A percentile compares a stretch with the other conserved stretches of the same genome.
phyloP scores from a whole-genome alignment of 2,888 invertebrate genomes.

The Liposcelis brunnea region DNA sequence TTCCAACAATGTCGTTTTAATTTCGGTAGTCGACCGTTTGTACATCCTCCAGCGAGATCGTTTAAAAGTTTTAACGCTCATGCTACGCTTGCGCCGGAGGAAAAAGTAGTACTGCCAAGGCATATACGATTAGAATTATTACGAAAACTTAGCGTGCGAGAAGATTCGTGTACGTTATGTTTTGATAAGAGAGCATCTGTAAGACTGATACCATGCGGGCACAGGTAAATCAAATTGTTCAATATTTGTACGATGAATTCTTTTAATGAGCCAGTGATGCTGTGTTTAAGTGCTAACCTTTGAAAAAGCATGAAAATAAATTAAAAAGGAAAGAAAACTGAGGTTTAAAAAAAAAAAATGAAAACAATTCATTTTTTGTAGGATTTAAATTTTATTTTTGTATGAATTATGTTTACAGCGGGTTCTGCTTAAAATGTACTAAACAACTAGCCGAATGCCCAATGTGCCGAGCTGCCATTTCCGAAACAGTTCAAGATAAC shows the following conservation, averaged over 20 bases:
- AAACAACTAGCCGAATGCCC: slow-evolving; percentile 68
- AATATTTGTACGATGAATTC: too few relatives aligned
- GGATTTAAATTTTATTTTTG: not conserved
- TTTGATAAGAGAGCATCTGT: slow-evolving; percentile 64
- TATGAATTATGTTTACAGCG: slow-evolving; percentile 34
- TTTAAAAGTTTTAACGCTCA: slow-evolving; percentile 62
- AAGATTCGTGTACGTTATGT: slow-evolving; percentile 76
- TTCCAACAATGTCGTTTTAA: slow-evolving; percentile 91
- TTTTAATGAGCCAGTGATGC: too few relatives aligned
- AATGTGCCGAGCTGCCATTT: slow-evolving; percentile 60
- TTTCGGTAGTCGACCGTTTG: slow-evolving; percentile 68
- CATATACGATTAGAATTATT: slow-evolving; percentile 60
- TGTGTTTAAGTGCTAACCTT: too few relatives aligned
- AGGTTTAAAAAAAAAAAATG: too few relatives aligned
- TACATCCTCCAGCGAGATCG: slow-evolving; percentile 49
- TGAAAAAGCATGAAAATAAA: slow-evolving; percentile 3
- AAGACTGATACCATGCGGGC: slow-evolving; percentile 61
- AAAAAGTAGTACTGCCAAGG: slow-evolving; percentile 64
- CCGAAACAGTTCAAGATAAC: slow-evolving; percentile 30
- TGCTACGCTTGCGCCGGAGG: slow-evolving; percentile 54
- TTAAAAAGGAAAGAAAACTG: too few relatives aligned
- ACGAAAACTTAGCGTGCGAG: slow-evolving; percentile 51
- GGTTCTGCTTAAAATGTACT: slow-evolving; percentile 68
- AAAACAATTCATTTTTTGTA: not conserved
- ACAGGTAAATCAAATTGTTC: slow-evolving; percentile 47